Evolutionary conservation across 1,140 invertebrate species (phyloP).

Genomic region (Anastatus disparis): DNA sequence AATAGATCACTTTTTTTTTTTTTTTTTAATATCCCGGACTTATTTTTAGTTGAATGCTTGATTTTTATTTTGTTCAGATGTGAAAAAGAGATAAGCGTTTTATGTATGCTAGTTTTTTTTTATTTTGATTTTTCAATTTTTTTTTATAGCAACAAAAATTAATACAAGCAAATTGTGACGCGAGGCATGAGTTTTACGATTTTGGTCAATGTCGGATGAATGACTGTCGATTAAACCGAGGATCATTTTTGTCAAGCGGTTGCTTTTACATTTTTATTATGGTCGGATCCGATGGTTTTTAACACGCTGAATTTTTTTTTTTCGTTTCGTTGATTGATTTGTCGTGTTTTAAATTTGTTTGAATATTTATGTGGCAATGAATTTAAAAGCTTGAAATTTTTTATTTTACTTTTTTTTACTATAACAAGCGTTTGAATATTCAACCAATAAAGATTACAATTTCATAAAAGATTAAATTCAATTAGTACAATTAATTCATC

Average conservation of each 20-base stretch:
- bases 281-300: not conserved
- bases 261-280: conserved; percentile 1
- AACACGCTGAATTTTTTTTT: not conserved
- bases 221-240: not conserved
- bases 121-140: not conserved
- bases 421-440: no score
- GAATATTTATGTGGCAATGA: no score
- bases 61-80: conserved; percentile 29
- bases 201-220: not conserved
- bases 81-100: no score
- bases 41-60: no score
- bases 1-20: conserved; percentile 31
- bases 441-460: no score
- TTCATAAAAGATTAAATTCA: no score
- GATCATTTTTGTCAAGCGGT: not conserved
- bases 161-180: not conserved
- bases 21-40: no score
- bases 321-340: not conserved
- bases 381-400: no score
- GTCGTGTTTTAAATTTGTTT: not conserved
- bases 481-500: no score
- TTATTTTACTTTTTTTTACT: no score
- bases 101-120: no score
- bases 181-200: not conserved
- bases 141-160: not conserved